These are phyloP conservation scores for Acanthisitta chloris DNA, from an alignment of 2,113 vertebrate genomes.

Conservation along the genomic window DNA sequence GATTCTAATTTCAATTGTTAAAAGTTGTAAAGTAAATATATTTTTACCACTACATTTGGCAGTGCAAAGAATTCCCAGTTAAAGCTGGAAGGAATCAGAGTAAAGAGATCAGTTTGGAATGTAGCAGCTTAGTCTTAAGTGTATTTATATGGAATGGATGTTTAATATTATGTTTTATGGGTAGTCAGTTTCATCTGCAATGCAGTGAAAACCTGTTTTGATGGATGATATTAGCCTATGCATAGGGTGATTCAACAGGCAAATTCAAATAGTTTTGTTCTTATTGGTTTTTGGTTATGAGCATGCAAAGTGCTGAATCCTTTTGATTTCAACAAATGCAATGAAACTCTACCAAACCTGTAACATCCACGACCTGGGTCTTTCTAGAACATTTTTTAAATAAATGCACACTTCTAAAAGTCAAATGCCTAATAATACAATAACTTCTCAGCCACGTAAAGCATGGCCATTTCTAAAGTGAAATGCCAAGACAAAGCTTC, in stretches of 20 bases:
- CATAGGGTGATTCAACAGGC: neutral
- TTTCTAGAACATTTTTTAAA: neutral
- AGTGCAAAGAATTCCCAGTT: neutral
- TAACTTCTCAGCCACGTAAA: neutral
- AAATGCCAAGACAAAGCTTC: neutral
- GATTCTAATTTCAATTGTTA: neutral
- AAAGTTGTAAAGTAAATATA: neutral
- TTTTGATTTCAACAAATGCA: neutral
- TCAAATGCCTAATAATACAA: neutral
- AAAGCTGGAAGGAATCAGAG: slow-evolving; percentile 4
- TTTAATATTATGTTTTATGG: neutral
- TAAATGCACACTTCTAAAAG: neutral
- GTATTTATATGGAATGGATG: neutral
- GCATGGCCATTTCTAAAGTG: neutral
- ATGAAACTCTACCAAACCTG: neutral
- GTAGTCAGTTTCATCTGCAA: neutral
- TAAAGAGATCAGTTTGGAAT: neutral
- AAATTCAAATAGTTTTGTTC: neutral
- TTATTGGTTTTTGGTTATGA: rapidly evolving
- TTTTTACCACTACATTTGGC: neutral
- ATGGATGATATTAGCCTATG: neutral
- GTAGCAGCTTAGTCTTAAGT: neutral
- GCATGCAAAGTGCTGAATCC: neutral
- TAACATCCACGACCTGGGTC: neutral
- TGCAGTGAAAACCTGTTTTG: neutral